phyloP scores from a whole-genome alignment of 2,888 invertebrate genomes.

The Coelopa pilipes region DNA sequence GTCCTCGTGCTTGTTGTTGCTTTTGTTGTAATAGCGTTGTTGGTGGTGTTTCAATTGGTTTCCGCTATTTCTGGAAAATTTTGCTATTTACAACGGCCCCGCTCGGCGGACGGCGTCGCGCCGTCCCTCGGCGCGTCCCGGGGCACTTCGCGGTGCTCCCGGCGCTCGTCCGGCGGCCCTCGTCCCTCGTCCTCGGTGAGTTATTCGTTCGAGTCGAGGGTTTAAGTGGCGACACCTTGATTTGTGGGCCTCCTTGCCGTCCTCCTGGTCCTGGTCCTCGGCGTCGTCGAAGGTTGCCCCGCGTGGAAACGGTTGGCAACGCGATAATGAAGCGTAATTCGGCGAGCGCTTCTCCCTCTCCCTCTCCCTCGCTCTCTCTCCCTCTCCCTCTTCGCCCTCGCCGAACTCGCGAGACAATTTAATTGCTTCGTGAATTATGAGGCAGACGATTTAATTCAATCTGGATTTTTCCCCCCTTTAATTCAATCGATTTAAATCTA shows the following conservation, averaged over 20 bases:
- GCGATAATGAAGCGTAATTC: constrained; percentile 11
- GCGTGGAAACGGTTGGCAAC: background rate
- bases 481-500: too few relatives aligned
- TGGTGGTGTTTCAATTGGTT: constrained; percentile 21
- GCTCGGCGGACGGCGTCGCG: constrained; percentile 12
- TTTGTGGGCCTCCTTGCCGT: constrained; percentile 3
- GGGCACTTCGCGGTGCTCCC: background rate
- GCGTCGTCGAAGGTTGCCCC: background rate
- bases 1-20: background rate
- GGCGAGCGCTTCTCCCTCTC: background rate
- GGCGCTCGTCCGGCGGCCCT: background rate
- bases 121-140: background rate
- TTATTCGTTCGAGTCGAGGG: constrained; percentile 19
- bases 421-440: background rate
- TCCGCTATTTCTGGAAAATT: constrained; percentile 32
- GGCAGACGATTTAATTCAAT: background rate
- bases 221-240: constrained; percentile 18
- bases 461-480: background rate
- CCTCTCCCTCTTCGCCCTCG: too few relatives aligned
- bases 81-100: constrained; percentile 30
- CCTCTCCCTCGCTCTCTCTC: too few relatives aligned
- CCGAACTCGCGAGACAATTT: too few relatives aligned
- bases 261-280: background rate
- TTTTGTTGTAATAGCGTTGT: constrained; percentile 4
- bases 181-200: background rate